Evolutionary conservation across 2,797 vertebrate genomes (phyloP), one percentile per base, ranked within the genome.

Genomic region (Labeo calbasu): DNA sequence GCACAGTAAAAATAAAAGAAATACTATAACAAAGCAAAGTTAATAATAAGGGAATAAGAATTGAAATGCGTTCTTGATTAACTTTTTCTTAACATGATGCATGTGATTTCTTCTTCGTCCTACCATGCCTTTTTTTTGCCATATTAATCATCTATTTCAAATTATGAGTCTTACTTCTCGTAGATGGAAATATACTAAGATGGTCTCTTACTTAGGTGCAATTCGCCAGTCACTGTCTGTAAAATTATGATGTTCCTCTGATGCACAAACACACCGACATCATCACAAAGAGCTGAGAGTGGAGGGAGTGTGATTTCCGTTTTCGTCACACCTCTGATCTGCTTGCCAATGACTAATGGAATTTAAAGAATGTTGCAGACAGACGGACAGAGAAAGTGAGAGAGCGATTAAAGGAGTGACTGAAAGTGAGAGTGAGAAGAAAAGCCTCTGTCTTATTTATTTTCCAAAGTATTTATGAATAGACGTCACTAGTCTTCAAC

Each of bases 311-410:
- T 75, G 21, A 83, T 73, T 85, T 85, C 84, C 84, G 23, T 68
- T 77, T 65, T 72, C 28, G 36, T 72, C 84, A 72, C 14, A 21
- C 25, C 66, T n/a, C 2, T 25, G 51, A 63, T 59, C 28, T 53
- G 40, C 72, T 59, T 59, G 8, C 23, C 43, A 78, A 5, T 77
- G 73, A 82, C n/a, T 61, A 72, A 53, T 19, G 66, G 82, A 72
- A 86, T 88, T 72, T n/a, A 25, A 75, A 81, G 82, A 88, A 84
- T 82, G 61, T 59, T 23, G 28, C 48, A 43, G 65, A 53, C 17
- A 48, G 79, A 72, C 14, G 2, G 40, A 81, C 14, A 28, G 68
- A 72, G 19, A 32, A 4, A 66, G 46, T 9, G 23, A 25, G 78
- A 65, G 48, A 8, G 46, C 14, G 78, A 55, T 69, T 36, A 23